Conservation (phyloP, 2,113 vertebrate genomes). For the Catharus minimus region DNA sequence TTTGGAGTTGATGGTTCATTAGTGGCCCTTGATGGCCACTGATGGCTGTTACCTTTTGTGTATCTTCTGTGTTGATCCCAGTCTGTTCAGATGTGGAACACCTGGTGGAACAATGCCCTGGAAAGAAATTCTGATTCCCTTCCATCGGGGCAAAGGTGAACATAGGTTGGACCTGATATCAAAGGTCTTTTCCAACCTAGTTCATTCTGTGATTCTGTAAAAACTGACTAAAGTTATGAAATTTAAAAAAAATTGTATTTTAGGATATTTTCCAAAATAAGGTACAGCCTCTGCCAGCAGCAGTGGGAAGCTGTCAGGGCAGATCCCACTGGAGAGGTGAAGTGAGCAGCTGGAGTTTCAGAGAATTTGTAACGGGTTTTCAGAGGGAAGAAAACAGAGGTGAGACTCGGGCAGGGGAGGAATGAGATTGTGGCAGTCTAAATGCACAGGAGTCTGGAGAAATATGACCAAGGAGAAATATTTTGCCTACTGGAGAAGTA, state of each 20-base stretch:
- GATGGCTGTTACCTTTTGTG: background rate
- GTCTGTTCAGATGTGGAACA: background rate
- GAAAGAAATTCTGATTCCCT: background rate
- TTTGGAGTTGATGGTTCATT: background rate
- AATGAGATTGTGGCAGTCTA: fast-evolving
- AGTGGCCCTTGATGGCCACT: background rate
- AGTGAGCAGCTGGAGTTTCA: background rate
- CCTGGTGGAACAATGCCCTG: background rate
- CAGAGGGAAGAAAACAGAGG: background rate
- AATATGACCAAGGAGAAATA: background rate
- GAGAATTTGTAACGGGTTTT: background rate
- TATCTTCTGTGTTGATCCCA: background rate
- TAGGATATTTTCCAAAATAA: background rate
- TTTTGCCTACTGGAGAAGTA: background rate
- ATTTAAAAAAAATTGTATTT: background rate
- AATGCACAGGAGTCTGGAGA: background rate
- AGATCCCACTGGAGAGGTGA: background rate
- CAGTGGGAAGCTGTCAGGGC: background rate
- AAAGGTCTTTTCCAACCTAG: background rate
- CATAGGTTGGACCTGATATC: background rate
- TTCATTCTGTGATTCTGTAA: background rate
- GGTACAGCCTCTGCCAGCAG: background rate
- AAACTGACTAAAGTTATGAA: background rate
- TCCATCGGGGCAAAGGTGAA: fast-evolving
- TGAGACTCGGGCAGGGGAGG: background rate